A percentile compares a stretch with the other conserved stretches of the same genome.
Conservation (phyloP, 2,113 vertebrate genomes). For the Lutjanus erythropterus region DNA sequence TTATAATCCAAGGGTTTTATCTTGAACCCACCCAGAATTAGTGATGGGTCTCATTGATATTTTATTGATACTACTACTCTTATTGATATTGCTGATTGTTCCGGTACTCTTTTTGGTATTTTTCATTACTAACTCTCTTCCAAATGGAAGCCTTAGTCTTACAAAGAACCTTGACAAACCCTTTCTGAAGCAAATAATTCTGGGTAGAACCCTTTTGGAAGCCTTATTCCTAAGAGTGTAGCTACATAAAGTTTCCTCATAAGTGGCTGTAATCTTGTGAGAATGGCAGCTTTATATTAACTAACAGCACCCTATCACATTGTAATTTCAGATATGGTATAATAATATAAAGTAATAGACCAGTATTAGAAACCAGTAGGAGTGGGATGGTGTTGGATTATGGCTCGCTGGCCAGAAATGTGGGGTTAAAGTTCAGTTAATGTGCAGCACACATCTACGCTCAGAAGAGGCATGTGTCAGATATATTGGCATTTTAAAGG, state of each 20-base stretch:
- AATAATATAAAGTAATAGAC: slow-evolving; percentile 47
- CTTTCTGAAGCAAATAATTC: too few species aligned
- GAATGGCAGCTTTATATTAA: slow-evolving; percentile 47
- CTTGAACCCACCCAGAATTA: too few species aligned
- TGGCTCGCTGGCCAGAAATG: slow-evolving; percentile 37
- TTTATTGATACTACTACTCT: too few species aligned
- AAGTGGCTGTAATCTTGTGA: slow-evolving; percentile 44
- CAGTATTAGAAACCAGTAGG: slow-evolving; percentile 28
- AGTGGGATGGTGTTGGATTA: slow-evolving; percentile 19
- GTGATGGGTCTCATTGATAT: too few species aligned
- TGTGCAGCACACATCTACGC: slow-evolving; percentile 22
- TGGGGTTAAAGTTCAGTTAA: slow-evolving; percentile 62
- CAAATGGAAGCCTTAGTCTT: too few species aligned
- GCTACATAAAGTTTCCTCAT: slow-evolving; percentile 41
- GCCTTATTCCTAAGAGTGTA: too few species aligned
- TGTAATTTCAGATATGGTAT: slow-evolving; percentile 40
- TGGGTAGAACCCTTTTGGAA: too few species aligned
- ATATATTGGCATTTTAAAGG: slow-evolving; percentile 62
- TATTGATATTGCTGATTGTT: too few species aligned
- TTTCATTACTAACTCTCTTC: too few species aligned
- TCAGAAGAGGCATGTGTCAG: slow-evolving; percentile 36
- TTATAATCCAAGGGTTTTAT: too few species aligned
- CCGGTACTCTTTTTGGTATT: too few species aligned
- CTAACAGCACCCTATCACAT: slow-evolving; percentile 21
- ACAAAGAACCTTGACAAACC: too few species aligned